phyloP scores from a whole-genome alignment of 35 echinoderm and acorn worm genomes.

The Anneissia japonica region DNA sequence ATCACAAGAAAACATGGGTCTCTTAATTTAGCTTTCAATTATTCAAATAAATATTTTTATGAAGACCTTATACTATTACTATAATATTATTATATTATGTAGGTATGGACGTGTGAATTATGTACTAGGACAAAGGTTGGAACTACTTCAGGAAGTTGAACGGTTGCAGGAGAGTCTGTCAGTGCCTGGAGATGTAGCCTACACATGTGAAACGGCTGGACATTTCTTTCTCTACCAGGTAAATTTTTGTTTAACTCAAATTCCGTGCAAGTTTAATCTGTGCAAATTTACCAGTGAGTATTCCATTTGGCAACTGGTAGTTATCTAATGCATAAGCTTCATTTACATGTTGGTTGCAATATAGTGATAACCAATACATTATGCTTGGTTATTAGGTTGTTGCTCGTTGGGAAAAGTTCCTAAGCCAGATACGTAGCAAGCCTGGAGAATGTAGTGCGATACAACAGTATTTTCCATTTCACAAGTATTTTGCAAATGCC shows the following conservation, averaged over 20 bases:
- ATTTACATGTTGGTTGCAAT: too few species aligned
- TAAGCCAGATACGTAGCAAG: slow-evolving; percentile 71
- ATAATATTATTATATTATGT: not conserved
- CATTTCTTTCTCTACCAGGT: slow-evolving; percentile 99
- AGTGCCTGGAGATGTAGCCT: slow-evolving; percentile 91
- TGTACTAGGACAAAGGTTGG: slow-evolving; percentile 67
- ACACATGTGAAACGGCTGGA: slow-evolving; percentile 97
- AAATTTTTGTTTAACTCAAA: too few species aligned
- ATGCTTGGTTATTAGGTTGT: slow-evolving; percentile 57
- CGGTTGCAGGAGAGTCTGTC: slow-evolving; percentile 69
- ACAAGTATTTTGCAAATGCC: slow-evolving; percentile 97
- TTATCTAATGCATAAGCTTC: too few species aligned
- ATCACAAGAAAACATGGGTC: not conserved
- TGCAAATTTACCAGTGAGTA: too few species aligned
- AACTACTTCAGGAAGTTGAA: slow-evolving; percentile 85
- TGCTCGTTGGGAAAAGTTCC: slow-evolving; percentile 96
- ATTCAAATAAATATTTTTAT: not conserved
- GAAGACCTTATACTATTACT: not conserved
- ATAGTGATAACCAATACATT: too few species aligned
- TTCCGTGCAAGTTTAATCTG: too few species aligned
- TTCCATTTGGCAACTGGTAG: too few species aligned
- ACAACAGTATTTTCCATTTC: slow-evolving; percentile 79
- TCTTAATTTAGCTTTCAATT: not conserved
- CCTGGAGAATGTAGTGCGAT: slow-evolving; percentile 45
- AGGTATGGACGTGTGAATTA: slow-evolving; percentile 94